A percentile compares a stretch with the other conserved stretches of the same genome.
These are phyloP conservation scores for Anhinga anhinga DNA, from an alignment of 2,113 vertebrate genomes.

Conservation along the genomic window DNA sequence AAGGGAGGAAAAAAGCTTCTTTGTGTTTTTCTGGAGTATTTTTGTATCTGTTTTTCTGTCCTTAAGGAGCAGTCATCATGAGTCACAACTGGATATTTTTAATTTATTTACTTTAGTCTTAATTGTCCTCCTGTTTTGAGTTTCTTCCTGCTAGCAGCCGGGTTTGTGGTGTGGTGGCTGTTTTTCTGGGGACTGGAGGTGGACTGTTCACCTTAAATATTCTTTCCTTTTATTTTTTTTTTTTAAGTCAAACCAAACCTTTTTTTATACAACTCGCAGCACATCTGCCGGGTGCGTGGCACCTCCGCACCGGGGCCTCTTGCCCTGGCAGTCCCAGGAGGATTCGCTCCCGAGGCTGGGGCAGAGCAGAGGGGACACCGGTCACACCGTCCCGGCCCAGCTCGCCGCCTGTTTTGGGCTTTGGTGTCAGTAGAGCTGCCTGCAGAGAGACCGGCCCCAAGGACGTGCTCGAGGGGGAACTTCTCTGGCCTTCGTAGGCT, in stretches of 20 bases:
- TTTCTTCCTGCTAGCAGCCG: neutral
- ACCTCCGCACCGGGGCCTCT: neutral
- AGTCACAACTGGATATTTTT: constrained; percentile 10
- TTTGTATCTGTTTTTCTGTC: neutral
- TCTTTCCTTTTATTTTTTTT: neutral
- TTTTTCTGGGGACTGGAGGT: neutral
- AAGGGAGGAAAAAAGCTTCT: neutral
- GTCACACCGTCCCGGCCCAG: neutral
- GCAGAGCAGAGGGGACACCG: neutral
- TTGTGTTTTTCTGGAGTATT: neutral
- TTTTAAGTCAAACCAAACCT: neutral
- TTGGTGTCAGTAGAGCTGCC: neutral
- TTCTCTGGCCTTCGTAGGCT: accelerated
- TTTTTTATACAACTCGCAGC: neutral
- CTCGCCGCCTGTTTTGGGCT: neutral
- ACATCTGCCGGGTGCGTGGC: accelerated
- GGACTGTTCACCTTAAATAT: neutral
- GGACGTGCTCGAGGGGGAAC: accelerated
- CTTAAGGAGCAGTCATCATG: neutral
- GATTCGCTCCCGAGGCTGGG: neutral
- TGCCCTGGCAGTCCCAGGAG: too few relatives aligned
- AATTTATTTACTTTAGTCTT: neutral
- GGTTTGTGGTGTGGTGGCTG: neutral
- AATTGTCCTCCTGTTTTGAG: constrained; percentile 8
- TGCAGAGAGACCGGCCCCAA: neutral